Base-by-base conservation (phyloP, 2,113 vertebrate genomes). In the Silurus meridionalis region DNA sequence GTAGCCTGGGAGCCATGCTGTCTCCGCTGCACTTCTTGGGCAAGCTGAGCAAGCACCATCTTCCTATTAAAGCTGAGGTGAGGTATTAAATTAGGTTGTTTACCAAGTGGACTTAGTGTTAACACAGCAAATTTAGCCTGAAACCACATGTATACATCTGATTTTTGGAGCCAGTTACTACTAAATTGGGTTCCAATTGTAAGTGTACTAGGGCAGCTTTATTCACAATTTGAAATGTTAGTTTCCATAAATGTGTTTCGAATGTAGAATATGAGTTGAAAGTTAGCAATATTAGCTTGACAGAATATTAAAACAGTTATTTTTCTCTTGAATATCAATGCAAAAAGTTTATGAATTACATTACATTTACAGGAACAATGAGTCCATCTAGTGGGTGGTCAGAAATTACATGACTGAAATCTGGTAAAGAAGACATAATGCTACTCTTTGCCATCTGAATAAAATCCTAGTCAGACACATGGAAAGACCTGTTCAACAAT, bases 41-140 rank as follows among this genome's bases (percentile, higher is more conserved):
- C 91, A 97, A 96, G 90, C 93, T 97, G 89, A 96, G 96, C 69
- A 99, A 97, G 92, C 95, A 96, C 90, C 94, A 97, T 17, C 92
- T 96, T 28, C 94, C 96, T 0, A 95, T 99, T 92, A 99, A 98
- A 92, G 95, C 95, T 46, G 97, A 99, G 97, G 97, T 98, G 92
- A 91, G 93, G 17, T 72, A 75, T 63, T 60, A 55, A 3, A 61
- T 52, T 50, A 9, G 28, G 82, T 67, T 53, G 19, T 71, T 77
- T 84, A 28, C 57, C 61, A 61, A 52, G 23, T 85, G 15, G 46
- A 81, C 46, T 88, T 85, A 87, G 87, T 81, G 55, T 61, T 55
- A 57, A 61, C 25, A 28, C 25, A 67, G 57, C 15, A 58, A 72
- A 83, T 83, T 37, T 60, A 48, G 53, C 25, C 23, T 58, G 5